Base-by-base conservation (phyloP, 2,888 invertebrate genomes). In the Drosophila emarginata region DNA sequence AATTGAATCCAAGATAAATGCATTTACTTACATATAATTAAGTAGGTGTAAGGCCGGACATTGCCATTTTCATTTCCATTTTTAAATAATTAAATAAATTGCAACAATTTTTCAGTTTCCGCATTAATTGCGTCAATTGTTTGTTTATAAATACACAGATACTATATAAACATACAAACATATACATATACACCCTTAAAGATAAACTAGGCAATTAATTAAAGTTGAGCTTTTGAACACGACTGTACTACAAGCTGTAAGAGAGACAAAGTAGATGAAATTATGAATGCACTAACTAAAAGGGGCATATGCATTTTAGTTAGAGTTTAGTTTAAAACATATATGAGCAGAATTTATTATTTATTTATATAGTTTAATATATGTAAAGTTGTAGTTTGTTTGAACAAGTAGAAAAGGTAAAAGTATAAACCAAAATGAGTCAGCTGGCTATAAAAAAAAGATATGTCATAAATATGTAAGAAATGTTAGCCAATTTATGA, bases 81-180 rank as follows among this genome's bases (percentile, higher is more conserved):
- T 39, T 14, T 6, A 5, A 45, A 26, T 18, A 23, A 32, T 32
- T 32, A 15, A 18, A 32, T 32, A 15, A 54, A 18, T 54, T 54
- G 12, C 18, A 15, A 54, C 36, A 36, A 54, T 54, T 36, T 21
- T 36, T 54, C 56, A 21, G 57, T 57, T 57, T 57, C 39, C 57
- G 54, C 28, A 54, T 52, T 15, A 54, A 15, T 14, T 9, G 26
- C 14, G 15, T 6, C 12, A 26, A 54, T 54, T 32, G 57, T 32
- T 18, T 54, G 40, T 36, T 39, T 23, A 57, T 57, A 39, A 21
- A 21, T 21, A 21, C 45, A 45, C 11, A n/a, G n/a, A n/a, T n/a
- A n/a, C n/a, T n/a, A 39, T 6, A 14, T 14, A 1, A 1, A 32
- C 9, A 32, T 32, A 32, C 11, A 32, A 4, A 32, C 2, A 9